phyloP scores from a whole-genome alignment of 2,797 vertebrate genomes.

The Poeciliopsis gracilis region DNA sequence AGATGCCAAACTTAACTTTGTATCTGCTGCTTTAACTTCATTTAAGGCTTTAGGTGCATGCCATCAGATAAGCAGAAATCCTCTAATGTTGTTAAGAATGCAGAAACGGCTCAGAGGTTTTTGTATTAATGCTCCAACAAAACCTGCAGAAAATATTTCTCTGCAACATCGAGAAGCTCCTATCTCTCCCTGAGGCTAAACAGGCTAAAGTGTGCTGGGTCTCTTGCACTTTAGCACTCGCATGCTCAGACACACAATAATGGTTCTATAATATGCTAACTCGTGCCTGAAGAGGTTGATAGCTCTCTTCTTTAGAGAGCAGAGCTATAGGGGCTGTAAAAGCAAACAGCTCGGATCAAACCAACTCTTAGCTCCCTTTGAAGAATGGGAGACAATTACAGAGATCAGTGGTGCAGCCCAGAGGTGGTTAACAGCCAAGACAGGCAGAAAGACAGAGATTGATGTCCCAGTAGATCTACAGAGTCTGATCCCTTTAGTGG shows the following conservation, averaged over 20 bases:
- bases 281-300: conserved; percentile 78
- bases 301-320: conserved; percentile 71
- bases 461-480: conserved; percentile 61
- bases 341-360: conserved; percentile 80
- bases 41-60: conserved; percentile 6
- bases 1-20: conserved; percentile 32
- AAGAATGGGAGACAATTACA: conserved; percentile 78
- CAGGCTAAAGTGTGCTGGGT: conserved; percentile 39
- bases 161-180: conserved; percentile 53
- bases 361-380: conserved; percentile 74
- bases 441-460: conserved; percentile 74
- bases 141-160: conserved; percentile 40
- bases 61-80: background rate
- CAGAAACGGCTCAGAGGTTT: background rate
- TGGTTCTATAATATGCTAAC: conserved; percentile 69
- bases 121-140: conserved; percentile 18
- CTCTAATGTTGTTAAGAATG: conserved; percentile 1
- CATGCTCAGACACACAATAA: conserved; percentile 47
- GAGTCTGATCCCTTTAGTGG: conserved; percentile 48
- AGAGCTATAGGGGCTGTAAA: conserved; percentile 72
- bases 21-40: conserved; percentile 4
- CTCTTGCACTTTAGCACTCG: conserved; percentile 37
- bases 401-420: conserved; percentile 78
- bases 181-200: conserved; percentile 59
- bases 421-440: conserved; percentile 77